phyloP scores from a whole-genome alignment of 2,797 vertebrate species.

The Adelosebastes latens region DNA sequence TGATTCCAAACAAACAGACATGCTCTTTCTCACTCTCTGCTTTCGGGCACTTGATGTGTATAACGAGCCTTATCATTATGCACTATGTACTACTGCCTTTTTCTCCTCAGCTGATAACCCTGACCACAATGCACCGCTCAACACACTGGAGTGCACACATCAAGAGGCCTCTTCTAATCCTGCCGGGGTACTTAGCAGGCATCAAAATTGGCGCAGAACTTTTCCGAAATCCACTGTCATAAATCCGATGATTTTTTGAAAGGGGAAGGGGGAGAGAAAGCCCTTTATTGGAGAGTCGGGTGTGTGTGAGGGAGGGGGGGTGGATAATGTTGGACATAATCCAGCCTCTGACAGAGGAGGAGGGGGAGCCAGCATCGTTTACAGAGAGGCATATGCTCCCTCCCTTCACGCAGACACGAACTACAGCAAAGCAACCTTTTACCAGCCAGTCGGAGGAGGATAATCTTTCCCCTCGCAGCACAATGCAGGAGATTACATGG shows the following conservation, averaged over 20 bases:
- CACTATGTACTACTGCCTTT: slow-evolving; percentile 46
- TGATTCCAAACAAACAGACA: slow-evolving; percentile 67
- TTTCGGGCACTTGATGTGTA: slow-evolving; percentile 52
- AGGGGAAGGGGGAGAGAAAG: slow-evolving; percentile 72
- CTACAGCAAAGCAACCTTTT: slow-evolving; percentile 80
- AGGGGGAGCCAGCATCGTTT: slow-evolving; percentile 74
- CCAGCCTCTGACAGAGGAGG: slow-evolving; percentile 80
- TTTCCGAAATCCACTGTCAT: slow-evolving; percentile 78
- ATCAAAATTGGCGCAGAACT: slow-evolving; percentile 77
- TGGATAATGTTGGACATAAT: slow-evolving; percentile 82
- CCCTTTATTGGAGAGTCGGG: slow-evolving; percentile 75
- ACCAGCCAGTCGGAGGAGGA: slow-evolving; percentile 83
- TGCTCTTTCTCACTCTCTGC: slow-evolving; percentile 46
- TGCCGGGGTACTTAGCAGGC: slow-evolving; percentile 72
- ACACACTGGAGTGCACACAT: slow-evolving; percentile 65
- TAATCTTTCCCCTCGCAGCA: slow-evolving; percentile 84
- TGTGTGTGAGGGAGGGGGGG: slow-evolving; percentile 24
- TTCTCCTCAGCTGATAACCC: slow-evolving; percentile 64
- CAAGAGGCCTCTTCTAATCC: slow-evolving; percentile 79
- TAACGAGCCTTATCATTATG: slow-evolving; percentile 70
- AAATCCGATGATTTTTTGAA: slow-evolving; percentile 80
- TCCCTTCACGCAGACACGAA: slow-evolving; percentile 72
- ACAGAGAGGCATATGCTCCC: slow-evolving; percentile 72
- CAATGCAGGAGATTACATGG: slow-evolving; percentile 85
- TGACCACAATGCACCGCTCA: slow-evolving; percentile 67